Conservation (phyloP, 2,113 vertebrate genomes). For the Bos taurus region ARS-UCD2.0 NC_037347.1:19113001-19113500, state of each 20-base stretch:
- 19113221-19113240: neutral
- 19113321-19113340: neutral
- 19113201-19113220: neutral
- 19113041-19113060: neutral
- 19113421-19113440: neutral
- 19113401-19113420: neutral
- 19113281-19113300: neutral
- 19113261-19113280: conserved; percentile 6
- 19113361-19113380: neutral
- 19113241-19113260: neutral
- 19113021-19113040: neutral
- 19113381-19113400: neutral
- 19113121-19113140: neutral
- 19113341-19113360: neutral
- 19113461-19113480: neutral
- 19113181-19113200: neutral
- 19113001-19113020: neutral
- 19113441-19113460: neutral
- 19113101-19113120: neutral
- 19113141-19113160: neutral
- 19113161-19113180: neutral
- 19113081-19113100: neutral
- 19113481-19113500: neutral
- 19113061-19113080: neutral
- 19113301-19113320: neutral